Evolutionary conservation across 1,140 invertebrate species (phyloP).

Genomic region (Hormaphis cornu): DNA sequence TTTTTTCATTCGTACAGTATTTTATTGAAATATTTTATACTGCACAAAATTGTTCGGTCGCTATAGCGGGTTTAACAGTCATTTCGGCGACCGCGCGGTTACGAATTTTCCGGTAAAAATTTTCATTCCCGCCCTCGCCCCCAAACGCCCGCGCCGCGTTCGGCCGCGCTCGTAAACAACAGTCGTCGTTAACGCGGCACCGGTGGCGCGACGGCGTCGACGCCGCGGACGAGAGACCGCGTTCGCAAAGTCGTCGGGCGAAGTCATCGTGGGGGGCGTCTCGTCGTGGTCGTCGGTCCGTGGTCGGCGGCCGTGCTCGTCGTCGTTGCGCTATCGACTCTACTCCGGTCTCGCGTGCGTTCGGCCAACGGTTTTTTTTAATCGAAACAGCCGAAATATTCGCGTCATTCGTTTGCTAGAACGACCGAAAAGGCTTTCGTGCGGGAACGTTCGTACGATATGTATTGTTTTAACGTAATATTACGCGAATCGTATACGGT

Average conservation of each 20-base stretch:
- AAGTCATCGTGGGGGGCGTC: not conserved
- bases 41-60: too few species aligned
- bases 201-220: not conserved
- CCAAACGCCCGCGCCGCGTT: not conserved
- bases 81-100: too few species aligned
- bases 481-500: too few species aligned
- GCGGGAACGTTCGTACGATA: too few species aligned
- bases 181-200: not conserved
- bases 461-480: too few species aligned
- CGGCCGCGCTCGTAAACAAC: not conserved
- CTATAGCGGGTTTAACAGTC: too few species aligned
- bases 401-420: not conserved
- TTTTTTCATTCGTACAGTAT: too few species aligned
- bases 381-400: not conserved
- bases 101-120: too few species aligned
- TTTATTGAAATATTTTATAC: too few species aligned
- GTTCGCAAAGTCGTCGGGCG: not conserved
- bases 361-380: too few species aligned
- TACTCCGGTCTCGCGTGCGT: not conserved
- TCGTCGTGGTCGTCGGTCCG: conserved; percentile 7
- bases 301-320: conserved; percentile 13
- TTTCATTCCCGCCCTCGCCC: too few species aligned
- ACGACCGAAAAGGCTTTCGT: too few species aligned
- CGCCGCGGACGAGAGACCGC: not conserved
- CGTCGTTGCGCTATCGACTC: not conserved